phyloP scores from a whole-genome alignment of 2,113 vertebrate genomes.

The Melanerpes formicivorus region DNA sequence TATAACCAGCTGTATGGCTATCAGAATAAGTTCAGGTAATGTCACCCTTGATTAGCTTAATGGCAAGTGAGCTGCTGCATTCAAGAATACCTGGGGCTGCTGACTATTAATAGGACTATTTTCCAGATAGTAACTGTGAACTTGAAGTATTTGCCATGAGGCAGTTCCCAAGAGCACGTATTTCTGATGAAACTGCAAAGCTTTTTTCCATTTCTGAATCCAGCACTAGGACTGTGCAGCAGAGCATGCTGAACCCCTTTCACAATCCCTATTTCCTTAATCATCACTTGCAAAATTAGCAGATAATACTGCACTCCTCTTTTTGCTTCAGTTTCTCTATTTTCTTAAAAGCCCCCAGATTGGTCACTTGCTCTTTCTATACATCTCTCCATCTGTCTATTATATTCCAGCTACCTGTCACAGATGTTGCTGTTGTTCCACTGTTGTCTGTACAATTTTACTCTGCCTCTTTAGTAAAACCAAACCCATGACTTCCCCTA shows the following conservation, averaged over 20 bases:
- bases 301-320: not conserved
- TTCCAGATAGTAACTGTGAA: not conserved
- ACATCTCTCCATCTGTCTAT: not conserved
- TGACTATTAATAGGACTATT: not conserved
- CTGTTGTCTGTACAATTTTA: not conserved
- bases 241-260: not conserved
- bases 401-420: not conserved
- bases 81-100: not conserved
- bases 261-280: not conserved
- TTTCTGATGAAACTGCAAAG: not conserved
- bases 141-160: not conserved
- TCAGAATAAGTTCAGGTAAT: not conserved
- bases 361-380: not conserved
- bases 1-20: not conserved
- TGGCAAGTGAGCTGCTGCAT: not conserved
- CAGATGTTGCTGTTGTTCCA: not conserved
- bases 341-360: not conserved
- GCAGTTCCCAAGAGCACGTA: not conserved
- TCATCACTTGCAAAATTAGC: not conserved
- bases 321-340: not conserved
- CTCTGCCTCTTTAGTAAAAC: not conserved
- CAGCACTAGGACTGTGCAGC: not conserved
- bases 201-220: not conserved
- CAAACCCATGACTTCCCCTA: not conserved
- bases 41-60: not conserved